Conservation (phyloP, 2,888 invertebrate genomes). For the Scrobipalpa costella region DNA sequence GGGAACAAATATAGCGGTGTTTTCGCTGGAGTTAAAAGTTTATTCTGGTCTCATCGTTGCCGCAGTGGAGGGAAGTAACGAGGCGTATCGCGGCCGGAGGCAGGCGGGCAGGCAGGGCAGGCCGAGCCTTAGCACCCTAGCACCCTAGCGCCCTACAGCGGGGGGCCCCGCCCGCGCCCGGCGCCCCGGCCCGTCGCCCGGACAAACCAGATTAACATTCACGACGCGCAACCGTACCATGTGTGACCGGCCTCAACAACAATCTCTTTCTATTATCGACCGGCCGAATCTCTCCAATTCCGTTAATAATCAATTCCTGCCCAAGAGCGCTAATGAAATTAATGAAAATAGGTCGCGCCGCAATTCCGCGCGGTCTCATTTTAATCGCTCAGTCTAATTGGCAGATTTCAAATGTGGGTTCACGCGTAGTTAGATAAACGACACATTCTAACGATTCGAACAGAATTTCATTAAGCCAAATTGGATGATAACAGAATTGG, state of each 20-base stretch:
- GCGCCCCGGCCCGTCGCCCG: not conserved
- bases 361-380: conserved; percentile 17
- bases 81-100: conserved; percentile 27
- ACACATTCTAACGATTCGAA: conserved; percentile 1
- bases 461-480: not conserved
- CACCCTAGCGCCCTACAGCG: not conserved
- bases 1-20: conserved; percentile 34
- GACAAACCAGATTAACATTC: conserved; percentile 45
- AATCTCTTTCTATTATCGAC: conserved; percentile 42
- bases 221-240: conserved; percentile 48
- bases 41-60: conserved; percentile 33
- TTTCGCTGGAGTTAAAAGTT: conserved; percentile 35
- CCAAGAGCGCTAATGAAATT: conserved; percentile 17
- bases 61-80: conserved; percentile 32
- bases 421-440: conserved; percentile 8
- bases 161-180: not conserved
- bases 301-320: conserved; percentile 19
- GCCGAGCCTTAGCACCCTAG: not conserved
- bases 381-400: conserved; percentile 15
- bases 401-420: conserved; percentile 9
- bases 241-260: conserved; percentile 49
- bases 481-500: not conserved
- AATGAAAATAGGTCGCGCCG: conserved; percentile 20
- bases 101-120: not conserved
- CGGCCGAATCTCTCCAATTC: conserved; percentile 23